Percentiles rank a stretch among this genome's conserved stretches.
Evolutionary conservation across 2,888 invertebrate species (phyloP).

Genomic region (Hemithea aestivaria): DNA sequence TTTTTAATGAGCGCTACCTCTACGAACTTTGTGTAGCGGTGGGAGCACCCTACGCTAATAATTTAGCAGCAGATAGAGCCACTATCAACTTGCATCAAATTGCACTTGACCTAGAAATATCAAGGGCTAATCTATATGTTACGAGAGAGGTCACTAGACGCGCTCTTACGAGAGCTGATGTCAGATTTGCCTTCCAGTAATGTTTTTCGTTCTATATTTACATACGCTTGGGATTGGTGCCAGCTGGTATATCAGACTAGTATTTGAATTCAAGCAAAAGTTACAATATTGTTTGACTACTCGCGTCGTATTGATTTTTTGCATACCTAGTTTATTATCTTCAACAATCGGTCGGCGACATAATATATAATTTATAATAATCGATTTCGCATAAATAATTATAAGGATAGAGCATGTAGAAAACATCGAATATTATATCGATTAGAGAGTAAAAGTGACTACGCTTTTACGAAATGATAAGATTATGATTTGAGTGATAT

Average conservation of each 20-base stretch:
- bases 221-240: conserved; percentile 60
- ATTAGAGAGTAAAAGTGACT: conserved; percentile 8
- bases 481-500: no score
- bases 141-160: conserved; percentile 26
- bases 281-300: conserved; percentile 24
- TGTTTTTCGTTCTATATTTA: conserved; percentile 63
- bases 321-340: background rate
- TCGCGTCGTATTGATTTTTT: conserved; percentile 3
- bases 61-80: conserved; percentile 20
- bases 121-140: conserved; percentile 24
- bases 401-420: no score
- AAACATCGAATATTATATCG: background rate
- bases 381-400: no score
- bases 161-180: conserved; percentile 47
- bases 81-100: conserved; percentile 16
- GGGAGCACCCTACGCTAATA: conserved; percentile 24
- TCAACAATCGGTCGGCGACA: no score
- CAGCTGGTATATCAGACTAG: conserved; percentile 49
- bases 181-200: conserved; percentile 57
- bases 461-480: conserved; percentile 1
- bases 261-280: conserved; percentile 34
- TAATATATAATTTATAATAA: no score
- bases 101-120: conserved; percentile 26
- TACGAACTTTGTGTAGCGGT: conserved; percentile 7
- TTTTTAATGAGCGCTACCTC: conserved; percentile 49